Conservation (phyloP, 2,797 vertebrate genomes). For the Limosa lapponica region DNA sequence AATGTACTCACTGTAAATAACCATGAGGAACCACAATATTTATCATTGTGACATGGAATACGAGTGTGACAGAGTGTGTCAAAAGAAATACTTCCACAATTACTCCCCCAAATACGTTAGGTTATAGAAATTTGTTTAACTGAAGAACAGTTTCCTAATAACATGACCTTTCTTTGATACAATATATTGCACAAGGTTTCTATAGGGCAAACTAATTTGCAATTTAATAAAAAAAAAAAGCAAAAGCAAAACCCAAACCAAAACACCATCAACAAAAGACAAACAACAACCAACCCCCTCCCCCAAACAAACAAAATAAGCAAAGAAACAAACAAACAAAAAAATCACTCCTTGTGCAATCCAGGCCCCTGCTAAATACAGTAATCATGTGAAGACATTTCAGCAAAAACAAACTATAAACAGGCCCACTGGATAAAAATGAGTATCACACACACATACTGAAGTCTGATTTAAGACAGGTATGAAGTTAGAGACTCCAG, state of each 20-base stretch:
- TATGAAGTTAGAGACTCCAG: slow-evolving; percentile 43
- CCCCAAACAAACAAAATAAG: not conserved
- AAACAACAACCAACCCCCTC: not conserved
- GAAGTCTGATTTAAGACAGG: slow-evolving; percentile 7
- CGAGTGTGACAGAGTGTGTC: not conserved
- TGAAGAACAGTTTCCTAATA: not conserved
- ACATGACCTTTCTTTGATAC: not conserved
- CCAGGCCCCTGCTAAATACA: not conserved
- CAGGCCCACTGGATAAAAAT: slow-evolving; percentile 11
- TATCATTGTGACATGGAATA: not conserved
- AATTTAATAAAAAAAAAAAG: not conserved
- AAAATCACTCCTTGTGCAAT: not conserved
- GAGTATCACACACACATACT: not conserved
- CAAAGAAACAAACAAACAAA: not conserved
- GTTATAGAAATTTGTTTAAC: not conserved
- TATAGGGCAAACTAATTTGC: not conserved
- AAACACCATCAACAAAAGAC: not conserved
- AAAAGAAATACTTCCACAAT: not conserved
- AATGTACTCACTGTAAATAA: slow-evolving; percentile 33
- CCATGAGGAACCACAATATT: not conserved
- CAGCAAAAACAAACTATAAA: slow-evolving; percentile 17
- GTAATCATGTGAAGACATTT: slow-evolving; percentile 26
- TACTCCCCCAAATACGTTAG: not conserved
- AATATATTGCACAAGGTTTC: not conserved
- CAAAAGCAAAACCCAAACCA: not conserved